phyloP scores from a whole-genome alignment of 2,797 vertebrate species.

The Tauraco hartlaubi region DNA sequence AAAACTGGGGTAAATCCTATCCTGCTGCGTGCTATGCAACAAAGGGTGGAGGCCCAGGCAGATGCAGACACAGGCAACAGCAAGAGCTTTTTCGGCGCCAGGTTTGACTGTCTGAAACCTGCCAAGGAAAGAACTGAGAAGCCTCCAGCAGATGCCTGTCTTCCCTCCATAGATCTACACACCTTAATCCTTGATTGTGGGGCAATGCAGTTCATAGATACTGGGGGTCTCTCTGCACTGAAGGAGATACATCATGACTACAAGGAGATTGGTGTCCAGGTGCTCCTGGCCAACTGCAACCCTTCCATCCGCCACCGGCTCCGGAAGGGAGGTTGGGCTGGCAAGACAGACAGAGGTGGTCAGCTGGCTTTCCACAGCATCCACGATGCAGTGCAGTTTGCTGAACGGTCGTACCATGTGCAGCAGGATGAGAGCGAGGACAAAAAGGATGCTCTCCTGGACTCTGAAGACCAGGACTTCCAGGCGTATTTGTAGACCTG shows the following conservation, averaged over 20 bases:
- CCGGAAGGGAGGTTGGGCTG: constrained; percentile 60
- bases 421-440: background rate
- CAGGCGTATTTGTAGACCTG: background rate
- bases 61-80: background rate
- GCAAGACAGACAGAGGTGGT: background rate
- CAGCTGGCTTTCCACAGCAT: constrained; percentile 67
- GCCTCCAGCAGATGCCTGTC: background rate
- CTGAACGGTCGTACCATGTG: background rate
- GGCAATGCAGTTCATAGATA: constrained; percentile 76
- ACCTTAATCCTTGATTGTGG: constrained; percentile 75
- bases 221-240: constrained; percentile 48
- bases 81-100: background rate
- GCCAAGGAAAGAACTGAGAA: background rate
- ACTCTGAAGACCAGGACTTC: background rate
- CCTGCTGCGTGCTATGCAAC: constrained; percentile 8
- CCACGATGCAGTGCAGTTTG: constrained; percentile 67
- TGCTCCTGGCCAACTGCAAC: constrained; percentile 76
- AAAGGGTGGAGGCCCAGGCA: background rate
- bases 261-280: constrained; percentile 13
- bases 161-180: constrained; percentile 27
- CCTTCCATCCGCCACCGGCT: constrained; percentile 60
- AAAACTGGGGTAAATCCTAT: constrained; percentile 62
- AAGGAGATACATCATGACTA: constrained; percentile 55
- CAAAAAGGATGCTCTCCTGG: background rate
- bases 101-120: constrained; percentile 11